Base-by-base conservation (phyloP, 2,888 invertebrate genomes). In the Aricia artaxerxes region DNA sequence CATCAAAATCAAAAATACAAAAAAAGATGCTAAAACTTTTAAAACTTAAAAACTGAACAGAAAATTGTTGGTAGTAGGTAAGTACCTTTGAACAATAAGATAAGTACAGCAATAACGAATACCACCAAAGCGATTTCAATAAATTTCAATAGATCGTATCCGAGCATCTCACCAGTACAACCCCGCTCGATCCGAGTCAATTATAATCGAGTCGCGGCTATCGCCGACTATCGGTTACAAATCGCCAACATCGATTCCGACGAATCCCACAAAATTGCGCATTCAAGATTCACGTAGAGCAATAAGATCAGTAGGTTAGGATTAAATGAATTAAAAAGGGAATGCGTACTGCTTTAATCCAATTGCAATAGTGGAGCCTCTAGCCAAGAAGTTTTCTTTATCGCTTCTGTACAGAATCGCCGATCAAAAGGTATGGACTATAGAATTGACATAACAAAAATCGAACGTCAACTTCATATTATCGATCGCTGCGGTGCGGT, bases 171-270 rank as follows among this genome's bases (percentile, higher is more conserved):
- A 69, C 44, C 69, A 13, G 4, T 78, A 53, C 64, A 53, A 78
- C 79, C 79, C 75, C 78, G 60, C 44, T 72, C 79, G 80, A 81
- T 82, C 80, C 80, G 81, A 81, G 83, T 81, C 82, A 84, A 84
- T 84, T 85, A 85, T 84, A 82, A 79, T 81, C 73, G 79, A 81
- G 82, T 77, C 81, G 80, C 80, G 80, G 81, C 80, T 82, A 81
- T 81, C 84, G 81, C 82, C 84, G 85, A 86, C 86, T 87, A 91
- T 90, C 88, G 88, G 89, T 89, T 88, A 87, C 88, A 89, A 90
- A 91, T 90, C 89, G 87, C 83, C 84, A 82, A 86, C 83, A 87
- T 91, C 87, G 88, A 90, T 90, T 90, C 90, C 87, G 87, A 87
- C 85, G 88, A 76, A 57, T 76, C 76, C 76, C 76, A 57, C 57